Evolutionary conservation across 1,140 invertebrate genomes (phyloP), one percentile per base, ranked within the genome.

Genomic region (Atta texana): DNA sequence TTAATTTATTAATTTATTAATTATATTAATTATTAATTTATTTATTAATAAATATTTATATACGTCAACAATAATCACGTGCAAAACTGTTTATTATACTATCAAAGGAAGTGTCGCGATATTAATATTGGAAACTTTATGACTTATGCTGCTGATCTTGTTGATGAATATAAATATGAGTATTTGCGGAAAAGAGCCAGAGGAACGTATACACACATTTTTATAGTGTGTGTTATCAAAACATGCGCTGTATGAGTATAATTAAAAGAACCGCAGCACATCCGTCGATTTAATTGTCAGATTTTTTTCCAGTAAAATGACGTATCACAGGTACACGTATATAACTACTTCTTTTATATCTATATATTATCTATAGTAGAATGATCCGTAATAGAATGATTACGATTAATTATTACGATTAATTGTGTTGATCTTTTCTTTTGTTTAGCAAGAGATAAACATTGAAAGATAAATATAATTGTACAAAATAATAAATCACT

Each of bases 401-500:
- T 57, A 10, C 16, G 28, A 2, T 81, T 5, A 81, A 69, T 81
- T 81, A 10, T 81, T 44, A 16, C 21, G n/a, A 2, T 81, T 5
- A 81, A 69, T 81, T 81, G 14, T 81, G 28, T 28, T 69, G 1
- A 18, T 71, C 5, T 44, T 81, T 59, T 81, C 64, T 81, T 71
- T 71, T 44, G 6, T 59, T 71, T 59, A 44, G 3, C 5, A 6
- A 71, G 5, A 59, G 64, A 59, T 71, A 78, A 51, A 44, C 16
- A 57, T 12, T 10, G 21, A 14, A 34, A 68, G 4, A 55, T 6
- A 81, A 10, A 81, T 81, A 71, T 57, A 5, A 44, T 59, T 71
- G 10, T 44, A 14, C 21, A 44, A 14, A 81, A 57, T 57, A 4
- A 14, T 24, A 57, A 16, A 18, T 51, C 0, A 0, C 3, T 72